phyloP scores from a whole-genome alignment of 2,797 vertebrate species.

The Spinus pinus region DNA sequence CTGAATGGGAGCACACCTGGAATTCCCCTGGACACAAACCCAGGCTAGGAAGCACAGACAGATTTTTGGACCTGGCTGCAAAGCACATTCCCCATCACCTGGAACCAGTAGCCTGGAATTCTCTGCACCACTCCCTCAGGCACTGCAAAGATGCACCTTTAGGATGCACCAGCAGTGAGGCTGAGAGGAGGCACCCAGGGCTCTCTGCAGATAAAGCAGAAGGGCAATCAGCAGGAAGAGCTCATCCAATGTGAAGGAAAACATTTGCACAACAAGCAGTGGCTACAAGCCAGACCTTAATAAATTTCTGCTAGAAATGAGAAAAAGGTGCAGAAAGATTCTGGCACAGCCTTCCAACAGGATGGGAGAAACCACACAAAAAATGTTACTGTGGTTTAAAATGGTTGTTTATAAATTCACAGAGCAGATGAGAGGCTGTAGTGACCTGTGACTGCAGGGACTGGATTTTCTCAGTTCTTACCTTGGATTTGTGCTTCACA shows the following conservation, averaged over 20 bases:
- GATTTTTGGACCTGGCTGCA: background rate
- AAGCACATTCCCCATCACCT: background rate
- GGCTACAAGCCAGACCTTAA: conserved; percentile 36
- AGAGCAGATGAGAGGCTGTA: background rate
- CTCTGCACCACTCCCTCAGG: background rate
- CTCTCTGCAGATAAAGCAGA: background rate
- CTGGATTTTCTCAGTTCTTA: background rate
- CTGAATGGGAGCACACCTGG: background rate
- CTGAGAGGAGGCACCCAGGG: background rate
- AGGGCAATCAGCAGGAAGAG: background rate
- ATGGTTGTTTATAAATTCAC: conserved; percentile 2
- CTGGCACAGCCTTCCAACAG: conserved; percentile 11
- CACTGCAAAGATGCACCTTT: background rate
- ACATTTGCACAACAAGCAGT: conserved; percentile 31
- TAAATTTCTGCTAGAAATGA: conserved; percentile 44
- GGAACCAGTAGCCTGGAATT: background rate
- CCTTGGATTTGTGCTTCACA: background rate
- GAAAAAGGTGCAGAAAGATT: conserved; percentile 54
- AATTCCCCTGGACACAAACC: background rate
- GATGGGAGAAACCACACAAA: conserved; percentile 40
- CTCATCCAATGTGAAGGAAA: background rate
- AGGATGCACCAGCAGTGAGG: background rate
- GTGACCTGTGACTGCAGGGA: background rate
- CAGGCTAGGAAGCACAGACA: background rate
- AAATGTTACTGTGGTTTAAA: conserved; percentile 17